A percentile compares a stretch with the other conserved stretches of the same genome.
Conservation (phyloP, 2,113 vertebrate genomes). For the Gadus chalcogrammus region DNA sequence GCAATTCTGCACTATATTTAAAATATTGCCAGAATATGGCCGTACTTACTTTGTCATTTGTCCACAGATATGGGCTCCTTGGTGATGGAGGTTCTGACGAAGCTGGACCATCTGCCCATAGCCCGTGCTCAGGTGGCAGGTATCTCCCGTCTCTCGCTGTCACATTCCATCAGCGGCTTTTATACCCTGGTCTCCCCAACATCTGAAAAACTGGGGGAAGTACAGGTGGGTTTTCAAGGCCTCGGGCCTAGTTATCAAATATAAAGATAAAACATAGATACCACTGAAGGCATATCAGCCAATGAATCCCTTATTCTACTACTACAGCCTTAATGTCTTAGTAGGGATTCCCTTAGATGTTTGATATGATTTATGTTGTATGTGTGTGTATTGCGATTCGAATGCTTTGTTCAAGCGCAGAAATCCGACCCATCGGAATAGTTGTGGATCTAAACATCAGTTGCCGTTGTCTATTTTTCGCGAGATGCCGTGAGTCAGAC, state of each 20-base stretch:
- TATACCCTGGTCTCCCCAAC: constrained; percentile 85
- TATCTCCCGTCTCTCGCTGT: constrained; percentile 81
- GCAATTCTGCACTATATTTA: too few relatives aligned
- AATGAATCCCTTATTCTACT: too few relatives aligned
- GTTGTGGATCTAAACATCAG: too few relatives aligned
- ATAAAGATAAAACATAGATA: neutral
- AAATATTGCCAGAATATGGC: too few relatives aligned
- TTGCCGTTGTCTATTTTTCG: too few relatives aligned
- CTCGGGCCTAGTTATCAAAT: neutral
- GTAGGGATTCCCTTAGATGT: too few relatives aligned
- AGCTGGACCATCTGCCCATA: constrained; percentile 79
- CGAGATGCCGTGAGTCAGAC: too few relatives aligned
- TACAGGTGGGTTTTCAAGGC: constrained; percentile 76
- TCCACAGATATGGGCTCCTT: constrained; percentile 88
- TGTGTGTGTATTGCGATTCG: neutral
- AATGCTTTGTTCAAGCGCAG: too few relatives aligned
- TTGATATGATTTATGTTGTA: neutral
- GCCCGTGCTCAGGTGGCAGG: constrained; percentile 79
- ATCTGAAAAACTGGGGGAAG: constrained; percentile 86
- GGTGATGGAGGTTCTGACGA: constrained; percentile 85
- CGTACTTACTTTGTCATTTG: constrained; percentile 20
- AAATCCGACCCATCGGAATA: too few relatives aligned
- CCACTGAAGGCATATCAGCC: neutral
- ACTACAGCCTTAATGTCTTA: too few relatives aligned
- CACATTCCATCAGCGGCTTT: constrained; percentile 79